Evolutionary conservation across 1,140 invertebrate genomes (phyloP).

Genomic region (Tribolium madens): DNA sequence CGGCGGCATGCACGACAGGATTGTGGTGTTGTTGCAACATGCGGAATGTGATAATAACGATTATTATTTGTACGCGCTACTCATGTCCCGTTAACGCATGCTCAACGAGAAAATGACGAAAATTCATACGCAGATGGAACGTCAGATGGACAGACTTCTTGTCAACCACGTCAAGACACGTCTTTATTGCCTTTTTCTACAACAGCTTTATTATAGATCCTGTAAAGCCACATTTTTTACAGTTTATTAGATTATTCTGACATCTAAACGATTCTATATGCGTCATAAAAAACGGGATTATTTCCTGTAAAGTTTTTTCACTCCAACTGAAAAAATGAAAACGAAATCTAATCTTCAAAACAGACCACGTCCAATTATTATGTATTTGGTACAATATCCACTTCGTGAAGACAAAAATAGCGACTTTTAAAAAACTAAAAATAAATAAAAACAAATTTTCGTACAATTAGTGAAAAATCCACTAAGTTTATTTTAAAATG

Average conservation of each 20-base stretch:
- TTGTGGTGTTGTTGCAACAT: constrained; percentile 36
- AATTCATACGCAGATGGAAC: not conserved
- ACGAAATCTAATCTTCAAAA: too few relatives aligned
- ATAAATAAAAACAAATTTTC: too few relatives aligned
- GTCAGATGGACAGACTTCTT: not conserved
- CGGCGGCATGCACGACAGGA: constrained; percentile 9
- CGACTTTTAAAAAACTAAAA: too few relatives aligned
- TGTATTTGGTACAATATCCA: too few relatives aligned
- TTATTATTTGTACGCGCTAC: constrained; percentile 31
- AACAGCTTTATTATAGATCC: not conserved
- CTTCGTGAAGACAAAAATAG: too few relatives aligned
- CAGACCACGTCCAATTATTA: too few relatives aligned
- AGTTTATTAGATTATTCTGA: not conserved
- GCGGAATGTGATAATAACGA: constrained; percentile 40
- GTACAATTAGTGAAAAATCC: too few relatives aligned
- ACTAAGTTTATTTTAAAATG: too few relatives aligned
- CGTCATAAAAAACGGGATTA: not conserved
- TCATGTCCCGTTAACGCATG: constrained; percentile 20
- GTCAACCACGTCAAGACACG: not conserved
- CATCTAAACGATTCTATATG: not conserved
- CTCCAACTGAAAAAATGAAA: not conserved
- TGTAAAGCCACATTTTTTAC: not conserved
- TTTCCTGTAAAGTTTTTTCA: not conserved
- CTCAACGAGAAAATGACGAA: not conserved
- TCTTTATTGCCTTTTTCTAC: not conserved